phyloP scores from a whole-genome alignment of 2,888 invertebrate genomes.

The Limnephilus lunatus region DNA sequence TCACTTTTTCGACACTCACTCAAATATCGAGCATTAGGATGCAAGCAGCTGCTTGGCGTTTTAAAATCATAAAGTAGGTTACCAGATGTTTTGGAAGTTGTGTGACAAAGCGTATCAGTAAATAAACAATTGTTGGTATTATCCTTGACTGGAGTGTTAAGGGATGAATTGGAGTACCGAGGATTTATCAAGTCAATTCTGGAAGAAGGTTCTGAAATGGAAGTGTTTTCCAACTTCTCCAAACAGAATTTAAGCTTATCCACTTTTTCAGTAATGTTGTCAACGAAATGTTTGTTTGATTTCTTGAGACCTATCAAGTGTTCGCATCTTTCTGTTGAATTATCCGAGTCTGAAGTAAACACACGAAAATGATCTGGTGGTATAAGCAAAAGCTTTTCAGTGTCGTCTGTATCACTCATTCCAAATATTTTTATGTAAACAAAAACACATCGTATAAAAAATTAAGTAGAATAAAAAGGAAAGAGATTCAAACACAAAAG shows the following conservation, averaged over 20 bases:
- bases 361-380: slow-evolving; percentile 86
- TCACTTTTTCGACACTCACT: not conserved
- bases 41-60: not conserved
- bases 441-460: slow-evolving; percentile 38
- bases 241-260: slow-evolving; percentile 79
- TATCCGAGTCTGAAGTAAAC: slow-evolving; percentile 79
- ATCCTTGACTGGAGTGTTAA: slow-evolving; percentile 32
- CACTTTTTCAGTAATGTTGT: slow-evolving; percentile 81
- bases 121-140: slow-evolving; percentile 15
- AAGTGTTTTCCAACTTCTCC: slow-evolving; percentile 72
- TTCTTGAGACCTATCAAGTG: slow-evolving; percentile 70
- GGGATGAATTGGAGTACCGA: not conserved
- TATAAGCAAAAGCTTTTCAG: slow-evolving; percentile 87
- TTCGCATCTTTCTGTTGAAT: slow-evolving; percentile 73
- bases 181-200: slow-evolving; percentile 67
- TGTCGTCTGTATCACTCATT: slow-evolving; percentile 84
- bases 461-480: not conserved
- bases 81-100: slow-evolving; percentile 3
- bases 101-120: not conserved
- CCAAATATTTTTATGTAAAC: slow-evolving; percentile 44
- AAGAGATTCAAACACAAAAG: slow-evolving; percentile 4
- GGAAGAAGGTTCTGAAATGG: slow-evolving; percentile 67
- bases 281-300: slow-evolving; percentile 69
- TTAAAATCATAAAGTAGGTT: not conserved
- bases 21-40: not conserved